Evolutionary conservation across 2,888 invertebrate species (phyloP).

Genomic region (Leptinotarsa rubiginosa): DNA sequence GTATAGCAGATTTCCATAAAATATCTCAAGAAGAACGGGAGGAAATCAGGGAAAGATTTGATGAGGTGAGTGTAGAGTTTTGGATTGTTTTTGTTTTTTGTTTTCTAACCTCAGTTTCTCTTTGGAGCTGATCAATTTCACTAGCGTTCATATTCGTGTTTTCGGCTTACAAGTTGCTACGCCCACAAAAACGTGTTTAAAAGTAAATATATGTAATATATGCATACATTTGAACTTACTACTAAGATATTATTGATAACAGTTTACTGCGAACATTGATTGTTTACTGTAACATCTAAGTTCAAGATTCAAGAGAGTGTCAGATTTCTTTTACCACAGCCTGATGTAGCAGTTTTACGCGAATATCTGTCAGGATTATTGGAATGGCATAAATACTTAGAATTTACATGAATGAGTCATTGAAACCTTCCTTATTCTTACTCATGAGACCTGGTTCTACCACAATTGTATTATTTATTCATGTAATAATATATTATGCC

Average conservation of each 20-base stretch:
- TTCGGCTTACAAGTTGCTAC: constrained; percentile 42
- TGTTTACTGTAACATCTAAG: neutral
- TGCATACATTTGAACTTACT: constrained; percentile 4
- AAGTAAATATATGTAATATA: no score
- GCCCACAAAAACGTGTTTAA: constrained; percentile 44
- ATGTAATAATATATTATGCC: neutral
- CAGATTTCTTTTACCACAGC: no score
- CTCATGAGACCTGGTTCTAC: constrained; percentile 18
- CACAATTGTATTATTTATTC: neutral
- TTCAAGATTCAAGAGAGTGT: neutral
- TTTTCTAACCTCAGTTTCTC: constrained; percentile 33
- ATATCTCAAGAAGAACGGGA: constrained; percentile 77
- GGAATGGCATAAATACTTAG: constrained; percentile 29
- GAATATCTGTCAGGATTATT: neutral
- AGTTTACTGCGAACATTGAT: neutral
- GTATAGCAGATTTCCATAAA: constrained; percentile 64
- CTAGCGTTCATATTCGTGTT: neutral
- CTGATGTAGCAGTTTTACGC: no score
- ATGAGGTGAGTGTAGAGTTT: constrained; percentile 71
- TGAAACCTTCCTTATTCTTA: constrained; percentile 13
- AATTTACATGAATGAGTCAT: constrained; percentile 34
- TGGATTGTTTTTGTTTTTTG: constrained; percentile 35
- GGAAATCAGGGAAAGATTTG: constrained; percentile 83
- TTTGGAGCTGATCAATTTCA: constrained; percentile 6
- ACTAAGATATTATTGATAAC: neutral